These are phyloP conservation scores for Corynorhinus townsendii DNA, from an alignment of 2,113 vertebrate genomes.

Conservation along the genomic window DNA sequence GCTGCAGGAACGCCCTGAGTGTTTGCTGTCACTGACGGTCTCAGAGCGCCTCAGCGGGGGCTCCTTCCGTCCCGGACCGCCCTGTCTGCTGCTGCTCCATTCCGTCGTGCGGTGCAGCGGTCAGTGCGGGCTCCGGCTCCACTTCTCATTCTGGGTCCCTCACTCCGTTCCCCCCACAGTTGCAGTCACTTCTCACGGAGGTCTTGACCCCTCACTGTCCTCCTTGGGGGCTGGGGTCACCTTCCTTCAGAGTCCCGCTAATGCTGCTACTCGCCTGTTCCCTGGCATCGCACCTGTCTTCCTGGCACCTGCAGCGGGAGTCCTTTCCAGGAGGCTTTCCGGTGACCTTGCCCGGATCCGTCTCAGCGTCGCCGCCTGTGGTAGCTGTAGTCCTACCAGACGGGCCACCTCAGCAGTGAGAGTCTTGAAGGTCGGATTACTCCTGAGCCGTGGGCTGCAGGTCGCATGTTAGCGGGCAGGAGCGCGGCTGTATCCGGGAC, in stretches of 20 bases:
- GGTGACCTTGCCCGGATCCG: not conserved
- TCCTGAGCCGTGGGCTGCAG: not conserved
- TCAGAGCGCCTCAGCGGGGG: too few species aligned
- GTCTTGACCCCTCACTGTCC: not conserved
- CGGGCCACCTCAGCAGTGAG: too few species aligned
- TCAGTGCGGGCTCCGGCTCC: not conserved
- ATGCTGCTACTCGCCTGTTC: too few species aligned
- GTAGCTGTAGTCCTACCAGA: not conserved
- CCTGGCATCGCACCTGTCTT: not conserved
- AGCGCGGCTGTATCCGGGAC: too few species aligned
- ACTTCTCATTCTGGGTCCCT: not conserved
- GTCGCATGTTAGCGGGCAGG: too few species aligned
- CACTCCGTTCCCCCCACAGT: not conserved
- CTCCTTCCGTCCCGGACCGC: too few species aligned
- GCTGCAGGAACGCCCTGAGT: too few species aligned
- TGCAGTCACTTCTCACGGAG: not conserved
- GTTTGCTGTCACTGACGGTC: too few species aligned
- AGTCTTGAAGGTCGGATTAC: not conserved
- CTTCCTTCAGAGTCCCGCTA: too few species aligned
- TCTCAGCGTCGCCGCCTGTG: too few species aligned
- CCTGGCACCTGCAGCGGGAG: not conserved
- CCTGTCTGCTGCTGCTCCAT: too few species aligned
- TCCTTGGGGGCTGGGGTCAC: not conserved
- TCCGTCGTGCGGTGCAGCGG: rapidly evolving
- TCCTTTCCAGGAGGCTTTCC: not conserved